phyloP scores from a whole-genome alignment of 2,888 invertebrate species.

The Noctua janthe region DNA sequence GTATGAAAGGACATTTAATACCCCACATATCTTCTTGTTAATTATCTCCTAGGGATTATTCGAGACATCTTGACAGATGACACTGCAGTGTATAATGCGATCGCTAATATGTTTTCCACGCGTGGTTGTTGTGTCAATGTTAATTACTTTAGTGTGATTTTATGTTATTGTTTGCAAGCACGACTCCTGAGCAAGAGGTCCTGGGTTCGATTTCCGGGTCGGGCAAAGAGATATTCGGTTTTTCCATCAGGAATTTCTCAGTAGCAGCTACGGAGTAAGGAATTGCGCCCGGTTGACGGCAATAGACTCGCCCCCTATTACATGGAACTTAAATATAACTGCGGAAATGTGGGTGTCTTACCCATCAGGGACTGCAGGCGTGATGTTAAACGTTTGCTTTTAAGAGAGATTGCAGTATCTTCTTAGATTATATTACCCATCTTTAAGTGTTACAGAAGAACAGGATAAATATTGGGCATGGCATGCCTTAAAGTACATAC shows the following conservation, averaged over 20 bases:
- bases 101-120: neutral
- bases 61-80: neutral
- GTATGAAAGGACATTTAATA: no score
- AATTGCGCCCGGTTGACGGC: no score
- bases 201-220: no score
- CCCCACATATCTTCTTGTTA: neutral
- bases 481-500: neutral
- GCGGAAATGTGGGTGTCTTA: no score
- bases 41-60: neutral
- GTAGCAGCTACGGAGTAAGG: no score
- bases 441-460: neutral
- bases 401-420: neutral
- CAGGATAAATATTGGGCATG: neutral
- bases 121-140: neutral
- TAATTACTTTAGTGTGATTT: neutral
- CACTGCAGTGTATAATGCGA: neutral
- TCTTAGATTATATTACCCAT: neutral
- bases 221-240: no score
- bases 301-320: no score
- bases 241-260: no score
- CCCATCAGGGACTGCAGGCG: no score
- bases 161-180: neutral
- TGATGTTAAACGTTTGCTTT: neutral
- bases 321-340: no score
- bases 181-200: no score